These are phyloP conservation scores for Palythoa grandis DNA, from an alignment of 92 coral and sea anemone genomes.

Conservation along the genomic window DNA sequence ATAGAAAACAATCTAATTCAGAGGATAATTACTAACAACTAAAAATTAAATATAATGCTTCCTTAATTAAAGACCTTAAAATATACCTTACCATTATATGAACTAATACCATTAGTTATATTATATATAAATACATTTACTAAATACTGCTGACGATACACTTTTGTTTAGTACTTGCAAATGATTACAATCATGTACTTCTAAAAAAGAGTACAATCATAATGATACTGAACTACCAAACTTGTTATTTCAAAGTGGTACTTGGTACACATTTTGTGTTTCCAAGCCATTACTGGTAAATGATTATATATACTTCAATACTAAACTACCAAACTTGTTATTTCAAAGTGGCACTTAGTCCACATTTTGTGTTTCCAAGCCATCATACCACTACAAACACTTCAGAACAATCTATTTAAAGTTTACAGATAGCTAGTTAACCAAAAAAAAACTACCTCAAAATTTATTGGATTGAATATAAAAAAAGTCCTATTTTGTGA, in stretches of 20 bases:
- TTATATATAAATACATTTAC: too few species aligned
- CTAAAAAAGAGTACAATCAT: background rate
- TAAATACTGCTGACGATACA: too few species aligned
- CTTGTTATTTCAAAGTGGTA: background rate
- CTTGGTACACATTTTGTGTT: background rate
- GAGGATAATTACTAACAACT: too few species aligned
- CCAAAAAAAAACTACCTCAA: background rate
- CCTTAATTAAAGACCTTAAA: too few species aligned
- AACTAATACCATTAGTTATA: too few species aligned
- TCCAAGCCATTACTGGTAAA: background rate
- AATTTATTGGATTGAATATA: background rate
- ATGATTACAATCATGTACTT: background rate
- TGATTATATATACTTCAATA: background rate
- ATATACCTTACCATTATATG: too few species aligned
- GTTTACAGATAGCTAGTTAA: background rate
- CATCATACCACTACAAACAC: background rate
- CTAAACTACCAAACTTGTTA: background rate
- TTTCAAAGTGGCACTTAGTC: background rate
- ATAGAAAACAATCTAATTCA: too few species aligned
- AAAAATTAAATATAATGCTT: too few species aligned
- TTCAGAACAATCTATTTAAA: background rate
- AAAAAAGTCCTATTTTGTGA: background rate
- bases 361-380: background rate
- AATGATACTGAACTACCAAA: background rate
- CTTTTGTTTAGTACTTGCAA: too few species aligned